A percentile compares a stretch with the other conserved stretches of the same genome.
Conservation (phyloP, 1,140 invertebrate genomes). For the Lordiphosa mommai region DNA sequence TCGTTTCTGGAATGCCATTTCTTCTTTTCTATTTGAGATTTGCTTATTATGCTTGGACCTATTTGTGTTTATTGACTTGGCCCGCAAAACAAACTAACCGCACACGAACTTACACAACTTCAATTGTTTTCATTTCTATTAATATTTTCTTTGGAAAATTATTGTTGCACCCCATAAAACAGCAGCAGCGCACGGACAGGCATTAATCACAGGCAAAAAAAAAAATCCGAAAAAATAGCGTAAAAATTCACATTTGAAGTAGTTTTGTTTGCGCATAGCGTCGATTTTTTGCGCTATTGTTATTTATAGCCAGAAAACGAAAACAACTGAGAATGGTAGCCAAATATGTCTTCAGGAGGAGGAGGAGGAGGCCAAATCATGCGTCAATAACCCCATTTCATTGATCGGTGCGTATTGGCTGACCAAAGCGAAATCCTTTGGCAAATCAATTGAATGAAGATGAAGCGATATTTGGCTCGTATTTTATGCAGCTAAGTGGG, state of each 20-base stretch:
- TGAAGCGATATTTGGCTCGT: slow-evolving; percentile 50
- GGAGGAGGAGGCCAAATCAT: slow-evolving; percentile 40
- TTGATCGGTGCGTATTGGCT: slow-evolving; percentile 31
- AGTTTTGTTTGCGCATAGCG: slow-evolving; percentile 48
- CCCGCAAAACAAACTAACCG: slow-evolving; percentile 46
- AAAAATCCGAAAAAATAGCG: slow-evolving; percentile 9
- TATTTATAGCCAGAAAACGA: slow-evolving; percentile 48
- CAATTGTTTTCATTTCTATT: slow-evolving; percentile 71
- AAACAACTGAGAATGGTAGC: slow-evolving; percentile 34
- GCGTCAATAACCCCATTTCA: slow-evolving; percentile 69
- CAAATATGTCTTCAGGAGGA: slow-evolving; percentile 22
- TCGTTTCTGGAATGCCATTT: slow-evolving; percentile 17
- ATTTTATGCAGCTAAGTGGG: slow-evolving; percentile 39
- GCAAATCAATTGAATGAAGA: slow-evolving; percentile 28
- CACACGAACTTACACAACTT: slow-evolving; percentile 44
- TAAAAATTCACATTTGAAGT: slow-evolving; percentile 38
- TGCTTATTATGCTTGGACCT: slow-evolving; percentile 43
- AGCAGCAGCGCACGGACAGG: slow-evolving; percentile 48
- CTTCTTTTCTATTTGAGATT: slow-evolving; percentile 29
- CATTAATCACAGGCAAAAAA: slow-evolving; percentile 56
- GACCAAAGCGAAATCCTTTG: slow-evolving; percentile 33
- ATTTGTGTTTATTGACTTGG: slow-evolving; percentile 61
- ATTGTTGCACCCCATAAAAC: slow-evolving; percentile 63
- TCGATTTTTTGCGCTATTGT: slow-evolving; percentile 33
- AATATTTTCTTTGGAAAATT: slow-evolving; percentile 71